phyloP scores from a whole-genome alignment of 1,140 invertebrate species.

The Achatina immaculata region DNA sequence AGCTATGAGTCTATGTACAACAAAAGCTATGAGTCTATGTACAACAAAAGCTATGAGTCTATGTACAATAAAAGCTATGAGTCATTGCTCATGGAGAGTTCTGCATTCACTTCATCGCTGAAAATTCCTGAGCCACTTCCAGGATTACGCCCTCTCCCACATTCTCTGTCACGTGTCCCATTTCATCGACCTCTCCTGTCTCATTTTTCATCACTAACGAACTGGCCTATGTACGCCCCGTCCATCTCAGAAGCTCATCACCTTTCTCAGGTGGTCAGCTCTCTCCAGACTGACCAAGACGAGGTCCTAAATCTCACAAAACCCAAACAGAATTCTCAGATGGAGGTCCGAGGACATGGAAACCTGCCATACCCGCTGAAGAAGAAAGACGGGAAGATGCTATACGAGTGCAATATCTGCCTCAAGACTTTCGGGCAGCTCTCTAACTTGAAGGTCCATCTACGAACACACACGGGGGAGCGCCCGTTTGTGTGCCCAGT shows the following conservation, averaged over 20 bases:
- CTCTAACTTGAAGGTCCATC: slow-evolving; percentile 97
- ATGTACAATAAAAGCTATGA: no score
- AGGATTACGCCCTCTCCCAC: slow-evolving; percentile 44
- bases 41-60: no score
- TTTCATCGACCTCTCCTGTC: slow-evolving; percentile 54
- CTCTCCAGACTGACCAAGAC: slow-evolving; percentile 44
- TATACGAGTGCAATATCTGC: slow-evolving; percentile 99
- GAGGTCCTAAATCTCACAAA: slow-evolving; percentile 62
- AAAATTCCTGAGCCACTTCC: slow-evolving; percentile 9
- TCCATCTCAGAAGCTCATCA: slow-evolving; percentile 49
- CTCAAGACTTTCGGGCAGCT: slow-evolving; percentile 98
- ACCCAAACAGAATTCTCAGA: no score
- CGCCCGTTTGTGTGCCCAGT: slow-evolving; percentile 94
- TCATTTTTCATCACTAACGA: slow-evolving; percentile 55
- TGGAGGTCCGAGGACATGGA: slow-evolving; percentile 92
- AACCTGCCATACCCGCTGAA: slow-evolving; percentile 95
- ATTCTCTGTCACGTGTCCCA: slow-evolving; percentile 49
- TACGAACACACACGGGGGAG: slow-evolving; percentile 97
- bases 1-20: no score
- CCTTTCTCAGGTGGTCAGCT: neutral
- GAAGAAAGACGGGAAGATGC: slow-evolving; percentile 99
- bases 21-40: no score
- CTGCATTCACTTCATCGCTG: slow-evolving; percentile 29
- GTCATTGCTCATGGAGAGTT: slow-evolving; percentile 16
- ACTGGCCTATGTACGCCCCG: slow-evolving; percentile 62